Percentiles rank a stretch among this genome's conserved stretches.
These are phyloP conservation scores for Dermolepida albohirtum DNA, from an alignment of 2,888 invertebrate species.

Conservation along the genomic window DNA sequence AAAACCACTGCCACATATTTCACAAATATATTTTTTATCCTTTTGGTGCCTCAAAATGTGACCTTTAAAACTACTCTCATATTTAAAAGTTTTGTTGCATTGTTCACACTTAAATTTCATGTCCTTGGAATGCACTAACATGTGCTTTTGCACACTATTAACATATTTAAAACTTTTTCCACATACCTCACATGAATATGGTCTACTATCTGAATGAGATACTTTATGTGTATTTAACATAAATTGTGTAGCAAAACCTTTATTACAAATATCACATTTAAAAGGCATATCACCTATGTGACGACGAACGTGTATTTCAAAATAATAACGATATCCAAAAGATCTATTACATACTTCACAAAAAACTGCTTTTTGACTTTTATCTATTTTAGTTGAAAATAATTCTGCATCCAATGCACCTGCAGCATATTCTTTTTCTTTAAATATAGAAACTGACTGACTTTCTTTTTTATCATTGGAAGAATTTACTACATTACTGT, in stretches of 20 bases:
- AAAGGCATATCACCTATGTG: slow-evolving; percentile 9
- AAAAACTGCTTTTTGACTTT: slow-evolving; percentile 2
- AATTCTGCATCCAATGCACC: background rate
- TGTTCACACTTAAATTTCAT: slow-evolving; percentile 1
- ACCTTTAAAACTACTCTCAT: background rate
- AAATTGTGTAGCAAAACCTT: slow-evolving; percentile 9
- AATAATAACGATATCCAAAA: slow-evolving; percentile 19
- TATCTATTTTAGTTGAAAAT: background rate
- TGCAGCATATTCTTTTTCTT: background rate
- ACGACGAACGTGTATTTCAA: slow-evolving; percentile 1
- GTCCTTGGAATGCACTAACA: background rate
- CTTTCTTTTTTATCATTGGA: background rate
- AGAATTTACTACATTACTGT: too few species aligned
- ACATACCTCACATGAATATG: slow-evolving; percentile 9
- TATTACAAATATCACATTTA: slow-evolving; percentile 14
- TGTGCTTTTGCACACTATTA: background rate
- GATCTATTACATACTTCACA: slow-evolving; percentile 11
- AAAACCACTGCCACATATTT: slow-evolving; percentile 11
- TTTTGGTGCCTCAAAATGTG: slow-evolving; percentile 10
- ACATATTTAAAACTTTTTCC: slow-evolving; percentile 7
- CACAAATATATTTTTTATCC: background rate
- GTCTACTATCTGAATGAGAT: slow-evolving; percentile 6
- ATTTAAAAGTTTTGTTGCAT: slow-evolving; percentile 6
- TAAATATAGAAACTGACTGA: background rate
- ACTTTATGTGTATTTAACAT: slow-evolving; percentile 10